Evolutionary conservation across 2,888 invertebrate species (phyloP).

Genomic region (Sphecodes monilicornis): DNA sequence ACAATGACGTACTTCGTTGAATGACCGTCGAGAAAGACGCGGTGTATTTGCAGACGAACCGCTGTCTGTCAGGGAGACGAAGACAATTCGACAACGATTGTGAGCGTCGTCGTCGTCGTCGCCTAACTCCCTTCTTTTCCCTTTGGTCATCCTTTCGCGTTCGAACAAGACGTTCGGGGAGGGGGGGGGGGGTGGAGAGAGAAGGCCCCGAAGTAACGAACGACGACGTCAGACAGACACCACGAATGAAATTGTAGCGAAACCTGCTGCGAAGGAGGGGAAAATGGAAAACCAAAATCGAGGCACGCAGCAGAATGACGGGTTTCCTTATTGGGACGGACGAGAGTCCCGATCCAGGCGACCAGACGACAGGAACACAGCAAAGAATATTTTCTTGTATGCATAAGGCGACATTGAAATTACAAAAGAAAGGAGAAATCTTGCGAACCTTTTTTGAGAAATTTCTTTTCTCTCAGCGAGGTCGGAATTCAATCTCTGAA

Average conservation of each 20-base stretch:
- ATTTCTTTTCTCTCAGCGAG: neutral
- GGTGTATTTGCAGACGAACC: conserved; percentile 62
- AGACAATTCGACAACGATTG: conserved; percentile 52
- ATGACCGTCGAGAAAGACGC: conserved; percentile 65
- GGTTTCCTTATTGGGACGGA: conserved; percentile 51
- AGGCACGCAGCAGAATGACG: conserved; percentile 36
- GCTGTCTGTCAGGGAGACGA: conserved; percentile 43
- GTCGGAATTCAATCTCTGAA: neutral
- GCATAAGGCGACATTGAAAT: neutral
- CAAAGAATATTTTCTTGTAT: conserved; percentile 10
- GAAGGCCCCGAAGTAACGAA: conserved; percentile 7
- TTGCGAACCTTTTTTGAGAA: neutral
- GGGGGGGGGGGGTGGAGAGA: neutral
- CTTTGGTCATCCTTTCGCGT: conserved; percentile 32
- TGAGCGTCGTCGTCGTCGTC: conserved; percentile 13
- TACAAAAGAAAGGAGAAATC: neutral
- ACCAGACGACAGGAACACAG: conserved; percentile 3
- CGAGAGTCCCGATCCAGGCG: conserved; percentile 48
- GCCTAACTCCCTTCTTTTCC: conserved; percentile 31
- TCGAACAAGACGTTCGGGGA: neutral
- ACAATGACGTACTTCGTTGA: conserved; percentile 73
- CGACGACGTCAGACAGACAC: conserved; percentile 17
- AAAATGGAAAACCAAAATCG: conserved; percentile 44
- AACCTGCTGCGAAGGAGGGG: neutral
- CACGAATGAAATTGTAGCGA: conserved; percentile 36